Base-by-base conservation (phyloP, 2,888 invertebrate genomes). In the Mesorhabditis belari region DNA sequence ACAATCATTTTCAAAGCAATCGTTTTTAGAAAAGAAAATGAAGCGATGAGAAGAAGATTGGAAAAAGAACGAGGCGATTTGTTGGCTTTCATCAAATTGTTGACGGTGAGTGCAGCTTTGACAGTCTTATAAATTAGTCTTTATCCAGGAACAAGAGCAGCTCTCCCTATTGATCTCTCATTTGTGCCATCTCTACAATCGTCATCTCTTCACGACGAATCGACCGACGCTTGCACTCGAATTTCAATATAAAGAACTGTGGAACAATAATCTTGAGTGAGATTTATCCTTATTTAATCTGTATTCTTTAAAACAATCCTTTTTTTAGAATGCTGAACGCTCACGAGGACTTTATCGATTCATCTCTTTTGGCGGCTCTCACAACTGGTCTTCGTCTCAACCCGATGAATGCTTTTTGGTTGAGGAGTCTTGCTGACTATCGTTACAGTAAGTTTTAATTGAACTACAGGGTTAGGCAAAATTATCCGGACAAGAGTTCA, bases 171-270 rank as follows among this genome's bases (percentile, higher is more conserved):
- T 35, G n/a, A 57, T 66, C 44, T 59, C 59, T 23, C 60, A 54
- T 60, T 66, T 66, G 35, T 58, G 61, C 5, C 59, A 62, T 24
- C 29, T 66, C 21, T 66, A 58, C 60, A 64, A 62, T 28, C 49
- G 49, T 21, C 29, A 49, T 4, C 23, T 62, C 23, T 5, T 58
- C 23, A 19, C 49, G 6, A 55, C 57, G 5, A 58, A 55, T 49
- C 58, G 59, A 44, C 58, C 55, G 3, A 55, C 55, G 50, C 51
- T 62, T 17, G 52, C 44, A 27, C 12, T 62, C n/a, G 57, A 57
- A 23, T 54, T 59, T 12, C 58, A 62, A 24, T 50, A 50, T 27
- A 24, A 57, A 19, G 28, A 21, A 12, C 5, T 61, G 9, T 58
- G 57, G 6, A 21, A 49, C 27, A n/a, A 24, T 5, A 58, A 55